These are phyloP conservation scores for Natator depressus DNA, from an alignment of 2,113 vertebrate species.

Conservation along the genomic window DNA sequence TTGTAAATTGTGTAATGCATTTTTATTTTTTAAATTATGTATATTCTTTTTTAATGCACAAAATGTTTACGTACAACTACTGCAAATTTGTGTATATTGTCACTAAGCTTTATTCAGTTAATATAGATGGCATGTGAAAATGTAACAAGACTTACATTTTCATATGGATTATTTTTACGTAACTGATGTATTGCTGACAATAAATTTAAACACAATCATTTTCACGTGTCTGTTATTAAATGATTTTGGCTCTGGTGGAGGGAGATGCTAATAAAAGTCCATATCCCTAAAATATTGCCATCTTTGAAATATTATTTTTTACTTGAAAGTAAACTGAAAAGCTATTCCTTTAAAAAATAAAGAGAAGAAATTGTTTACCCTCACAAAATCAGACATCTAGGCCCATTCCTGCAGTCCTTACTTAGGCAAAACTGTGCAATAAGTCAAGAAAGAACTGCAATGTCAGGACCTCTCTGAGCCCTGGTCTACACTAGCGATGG, in stretches of 20 bases:
- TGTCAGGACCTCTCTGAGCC: neutral
- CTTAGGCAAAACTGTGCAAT: neutral
- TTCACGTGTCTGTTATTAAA: conserved; percentile 60
- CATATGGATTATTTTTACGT: conserved; percentile 93
- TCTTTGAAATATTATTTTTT: conserved; percentile 17
- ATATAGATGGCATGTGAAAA: conserved; percentile 83
- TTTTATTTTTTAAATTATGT: conserved; percentile 88
- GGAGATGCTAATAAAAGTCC: conserved; percentile 36
- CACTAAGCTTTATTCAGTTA: conserved; percentile 86
- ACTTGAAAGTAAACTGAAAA: neutral
- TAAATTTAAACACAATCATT: conserved; percentile 82
- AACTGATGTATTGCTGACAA: conserved; percentile 86
- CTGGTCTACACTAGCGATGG: too few species aligned
- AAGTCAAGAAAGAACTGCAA: neutral
- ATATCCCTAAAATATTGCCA: neutral
- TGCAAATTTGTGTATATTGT: conserved; percentile 87
- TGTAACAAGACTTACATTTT: conserved; percentile 84
- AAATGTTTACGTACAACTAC: conserved; percentile 88
- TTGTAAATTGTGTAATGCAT: conserved; percentile 90
- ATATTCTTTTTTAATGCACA: conserved; percentile 93
- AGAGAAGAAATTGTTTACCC: neutral
- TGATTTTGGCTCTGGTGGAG: neutral
- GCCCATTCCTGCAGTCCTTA: neutral
- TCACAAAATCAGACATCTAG: neutral
- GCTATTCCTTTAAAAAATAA: neutral